Percentiles rank a stretch among this genome's conserved stretches.
Conservation (phyloP, 2,797 vertebrate species). For the Brachyrhaphis roseni region DNA sequence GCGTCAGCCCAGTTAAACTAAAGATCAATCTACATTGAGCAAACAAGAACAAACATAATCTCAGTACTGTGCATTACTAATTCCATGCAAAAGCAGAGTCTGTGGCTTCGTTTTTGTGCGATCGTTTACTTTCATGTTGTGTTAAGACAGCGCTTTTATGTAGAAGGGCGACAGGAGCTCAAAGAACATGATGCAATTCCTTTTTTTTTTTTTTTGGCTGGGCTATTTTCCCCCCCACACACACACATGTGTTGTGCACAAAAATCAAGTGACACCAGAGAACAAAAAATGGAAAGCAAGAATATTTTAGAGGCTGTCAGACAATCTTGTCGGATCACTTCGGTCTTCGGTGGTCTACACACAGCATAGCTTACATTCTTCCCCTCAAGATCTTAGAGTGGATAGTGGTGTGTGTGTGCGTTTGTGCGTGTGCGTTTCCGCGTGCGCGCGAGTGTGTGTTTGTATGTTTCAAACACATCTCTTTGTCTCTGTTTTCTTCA, state of each 20-base stretch:
- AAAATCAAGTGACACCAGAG: slow-evolving; percentile 9
- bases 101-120: not conserved
- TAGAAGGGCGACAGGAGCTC: not conserved
- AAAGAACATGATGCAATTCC: slow-evolving; percentile 3
- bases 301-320: slow-evolving; percentile 34
- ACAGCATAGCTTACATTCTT: slow-evolving; percentile 19
- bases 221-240: not conserved
- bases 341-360: slow-evolving; percentile 39
- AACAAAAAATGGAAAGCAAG: slow-evolving; percentile 23
- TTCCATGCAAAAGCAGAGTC: not conserved
- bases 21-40: not conserved
- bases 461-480: slow-evolving; percentile 30
- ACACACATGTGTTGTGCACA: slow-evolving; percentile 1
- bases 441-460: not conserved
- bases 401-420: slow-evolving; percentile 8
- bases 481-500: slow-evolving; percentile 55
- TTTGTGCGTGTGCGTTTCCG: too few species aligned
- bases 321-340: slow-evolving; percentile 56
- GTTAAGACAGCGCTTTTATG: not conserved
- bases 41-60: not conserved
- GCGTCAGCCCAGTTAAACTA: not conserved
- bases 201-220: not conserved
- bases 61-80: not conserved
- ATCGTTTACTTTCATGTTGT: not conserved
- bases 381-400: slow-evolving; percentile 18